Percentiles rank a stretch among this genome's conserved stretches.
Evolutionary conservation across 1,140 invertebrate species (phyloP).

Genomic region (Probaryconus sp.): DNA sequence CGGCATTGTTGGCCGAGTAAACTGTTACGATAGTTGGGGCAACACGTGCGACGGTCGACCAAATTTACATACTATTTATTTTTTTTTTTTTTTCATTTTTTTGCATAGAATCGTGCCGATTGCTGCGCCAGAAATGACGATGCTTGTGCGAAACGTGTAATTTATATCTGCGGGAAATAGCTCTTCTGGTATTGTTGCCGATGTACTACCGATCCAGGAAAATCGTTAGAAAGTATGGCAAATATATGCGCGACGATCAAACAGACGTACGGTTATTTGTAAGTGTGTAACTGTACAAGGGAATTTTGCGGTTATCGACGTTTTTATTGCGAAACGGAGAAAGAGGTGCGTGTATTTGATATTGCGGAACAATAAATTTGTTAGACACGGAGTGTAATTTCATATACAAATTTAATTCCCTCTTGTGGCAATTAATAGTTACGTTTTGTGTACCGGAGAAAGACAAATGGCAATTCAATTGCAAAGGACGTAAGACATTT

Average conservation of each 20-base stretch:
- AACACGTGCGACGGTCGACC: conserved; percentile 36
- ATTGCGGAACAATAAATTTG: conserved; percentile 23
- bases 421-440: not conserved
- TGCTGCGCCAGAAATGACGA: conserved; percentile 17
- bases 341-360: conserved; percentile 7
- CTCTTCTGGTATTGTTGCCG: conserved; percentile 7
- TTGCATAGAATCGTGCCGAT: conserved; percentile 20
- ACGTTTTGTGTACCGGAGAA: too few species aligned
- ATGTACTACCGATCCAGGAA: conserved; percentile 4
- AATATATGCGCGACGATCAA: conserved; percentile 19
- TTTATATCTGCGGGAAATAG: conserved; percentile 30
- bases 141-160: conserved; percentile 28
- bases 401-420: not conserved
- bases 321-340: conserved; percentile 4
- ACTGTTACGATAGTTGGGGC: conserved; percentile 25
- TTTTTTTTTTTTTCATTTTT: conserved; percentile 7
- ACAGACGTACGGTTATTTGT: conserved; percentile 30
- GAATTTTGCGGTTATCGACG: conserved; percentile 38
- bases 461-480: too few species aligned
- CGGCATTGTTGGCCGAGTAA: conserved; percentile 61
- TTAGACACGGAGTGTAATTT: conserved; percentile 8
- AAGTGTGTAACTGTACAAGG: conserved; percentile 35
- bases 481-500: too few species aligned
- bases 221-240: conserved; percentile 50
- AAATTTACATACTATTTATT: conserved; percentile 57